Base-by-base conservation (phyloP, 2,888 invertebrate genomes). In the Neocrepidodera transversa region DNA sequence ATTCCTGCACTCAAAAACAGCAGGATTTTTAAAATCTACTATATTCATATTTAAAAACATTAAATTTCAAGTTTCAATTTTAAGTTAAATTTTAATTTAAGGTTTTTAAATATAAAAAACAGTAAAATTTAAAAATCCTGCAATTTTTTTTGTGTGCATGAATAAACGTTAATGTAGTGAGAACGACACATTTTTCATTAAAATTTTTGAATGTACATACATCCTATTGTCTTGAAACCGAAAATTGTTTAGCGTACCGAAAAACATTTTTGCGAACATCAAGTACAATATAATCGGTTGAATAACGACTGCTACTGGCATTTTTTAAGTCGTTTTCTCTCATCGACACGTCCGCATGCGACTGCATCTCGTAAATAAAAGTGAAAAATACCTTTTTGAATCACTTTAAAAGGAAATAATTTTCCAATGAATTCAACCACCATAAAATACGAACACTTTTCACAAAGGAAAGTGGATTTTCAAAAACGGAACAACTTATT, bases 371-470 rank as follows among this genome's bases (percentile, higher is more conserved):
- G 17, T 47, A 49, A 32, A 35, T 35, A 49, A 49, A 35, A 8
- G 7, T 20, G 11, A 49, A 49, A 50, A 50, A 28, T 47, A 47
- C 16, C 38, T 28, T 16, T 26, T 47, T 42, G 23, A 23, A 80
- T 26, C 23, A 23, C 6, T 20, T 23, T 43, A 1, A 40, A 30
- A 35, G 40, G 40, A 48, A 51, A 52, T 58, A 40, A 48, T 51
- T 58, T 40, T 30, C 35, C 52, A 52, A 58, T 58, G 51, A 58
- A 58, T 58, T 58, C 52, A 58, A 52, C 58, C 51, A 47, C 58
- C 58, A 51, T 58, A 52, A 52, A 58, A 58, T 45, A 58, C n/a
- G n/a, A n/a, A n/a, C n/a, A n/a, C 58, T 58, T 58, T 36, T 51
- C 52, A 57, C 45, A 50, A 35, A 35, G 45, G 42, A 35, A 57